phyloP scores from a whole-genome alignment of 2,797 vertebrate genomes.

The Rhadinocentrus ornatus region DNA sequence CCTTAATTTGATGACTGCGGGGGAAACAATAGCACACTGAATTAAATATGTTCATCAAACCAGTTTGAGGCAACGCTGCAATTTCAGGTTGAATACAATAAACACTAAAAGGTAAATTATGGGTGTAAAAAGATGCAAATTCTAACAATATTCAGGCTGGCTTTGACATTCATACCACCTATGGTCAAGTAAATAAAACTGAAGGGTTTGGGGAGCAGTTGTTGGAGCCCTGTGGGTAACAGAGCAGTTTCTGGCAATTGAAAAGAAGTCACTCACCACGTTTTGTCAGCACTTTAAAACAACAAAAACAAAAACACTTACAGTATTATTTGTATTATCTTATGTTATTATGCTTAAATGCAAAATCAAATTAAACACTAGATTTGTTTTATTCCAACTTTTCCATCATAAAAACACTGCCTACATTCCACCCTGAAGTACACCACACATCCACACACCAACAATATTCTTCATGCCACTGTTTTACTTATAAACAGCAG shows the following conservation, averaged over 20 bases:
- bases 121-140: background rate
- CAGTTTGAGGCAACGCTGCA: background rate
- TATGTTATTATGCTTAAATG: too few species aligned
- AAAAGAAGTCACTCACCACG: too few species aligned
- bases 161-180: background rate
- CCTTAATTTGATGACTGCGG: background rate
- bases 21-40: background rate
- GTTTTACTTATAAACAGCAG: background rate
- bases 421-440: background rate
- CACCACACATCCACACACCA: too few species aligned
- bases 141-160: background rate
- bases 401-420: background rate
- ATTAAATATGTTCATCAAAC: background rate
- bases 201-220: background rate
- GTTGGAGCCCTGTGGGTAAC: too few species aligned
- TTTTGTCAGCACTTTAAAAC: too few species aligned
- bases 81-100: background rate
- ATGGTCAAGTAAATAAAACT: background rate
- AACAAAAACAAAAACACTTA: too few species aligned
- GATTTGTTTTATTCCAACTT: too few species aligned
- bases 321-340: too few species aligned
- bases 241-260: too few species aligned
- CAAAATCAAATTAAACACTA: too few species aligned
- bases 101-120: conserved; percentile 2
- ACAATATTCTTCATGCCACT: background rate